These are phyloP conservation scores for Manacus vitellinus DNA, from an alignment of 2,113 vertebrate species.

Conservation along the genomic window DNA sequence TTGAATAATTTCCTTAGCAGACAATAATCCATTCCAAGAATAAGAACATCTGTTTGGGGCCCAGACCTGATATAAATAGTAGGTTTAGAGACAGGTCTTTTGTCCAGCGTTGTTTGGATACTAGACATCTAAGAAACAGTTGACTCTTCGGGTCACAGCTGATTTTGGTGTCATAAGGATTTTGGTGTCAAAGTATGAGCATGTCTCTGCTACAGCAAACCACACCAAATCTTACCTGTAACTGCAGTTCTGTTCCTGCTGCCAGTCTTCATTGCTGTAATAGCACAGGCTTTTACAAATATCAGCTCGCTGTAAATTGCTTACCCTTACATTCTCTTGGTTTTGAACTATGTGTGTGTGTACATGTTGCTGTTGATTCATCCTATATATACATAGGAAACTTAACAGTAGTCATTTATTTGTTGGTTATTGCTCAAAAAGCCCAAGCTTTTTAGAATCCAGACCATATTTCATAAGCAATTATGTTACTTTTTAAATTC, in stretches of 20 bases:
- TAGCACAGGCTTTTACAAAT: background rate
- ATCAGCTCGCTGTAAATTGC: background rate
- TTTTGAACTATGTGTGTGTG: background rate
- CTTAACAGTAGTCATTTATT: background rate
- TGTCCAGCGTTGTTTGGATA: background rate
- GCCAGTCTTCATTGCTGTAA: background rate
- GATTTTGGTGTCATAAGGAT: background rate
- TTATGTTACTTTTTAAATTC: background rate
- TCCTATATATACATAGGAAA: background rate
- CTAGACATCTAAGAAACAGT: background rate
- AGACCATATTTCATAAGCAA: background rate
- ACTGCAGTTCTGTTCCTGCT: background rate
- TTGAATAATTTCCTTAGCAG: slow-evolving; percentile 30
- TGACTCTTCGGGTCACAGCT: background rate
- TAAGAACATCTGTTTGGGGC: slow-evolving; percentile 8
- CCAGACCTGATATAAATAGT: background rate
- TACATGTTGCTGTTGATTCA: background rate
- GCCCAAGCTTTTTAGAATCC: background rate
- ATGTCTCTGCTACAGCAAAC: background rate
- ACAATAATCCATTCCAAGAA: slow-evolving; percentile 13
- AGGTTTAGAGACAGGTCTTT: background rate
- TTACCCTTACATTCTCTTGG: background rate
- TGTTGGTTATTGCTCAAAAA: background rate
- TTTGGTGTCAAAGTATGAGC: background rate
- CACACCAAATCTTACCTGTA: background rate